phyloP scores from a whole-genome alignment of 2,888 invertebrate species.

The Bombylius major region DNA sequence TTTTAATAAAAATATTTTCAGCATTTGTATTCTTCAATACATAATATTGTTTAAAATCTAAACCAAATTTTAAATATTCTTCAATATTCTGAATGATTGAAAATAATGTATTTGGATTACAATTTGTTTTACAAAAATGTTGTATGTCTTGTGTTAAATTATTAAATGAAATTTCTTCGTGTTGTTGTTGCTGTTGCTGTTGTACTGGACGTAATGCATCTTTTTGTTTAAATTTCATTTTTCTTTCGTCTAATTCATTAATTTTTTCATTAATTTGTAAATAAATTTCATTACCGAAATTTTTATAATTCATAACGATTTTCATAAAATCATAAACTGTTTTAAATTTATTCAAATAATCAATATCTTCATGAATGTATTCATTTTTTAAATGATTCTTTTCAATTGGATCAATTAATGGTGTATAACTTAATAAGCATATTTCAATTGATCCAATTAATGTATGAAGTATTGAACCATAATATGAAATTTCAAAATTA shows the following conservation, averaged over 20 bases:
- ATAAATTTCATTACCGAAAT: conserved; percentile 28
- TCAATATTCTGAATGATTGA: conserved; percentile 19
- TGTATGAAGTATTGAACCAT: conserved; percentile 21
- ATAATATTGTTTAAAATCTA: conserved; percentile 12
- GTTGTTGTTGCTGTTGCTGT: background rate
- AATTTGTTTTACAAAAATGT: conserved; percentile 31
- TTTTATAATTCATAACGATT: conserved; percentile 29
- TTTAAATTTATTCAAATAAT: conserved; percentile 43
- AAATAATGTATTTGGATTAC: conserved; percentile 23
- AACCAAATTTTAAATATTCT: conserved; percentile 7
- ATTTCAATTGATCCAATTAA: conserved; percentile 42
- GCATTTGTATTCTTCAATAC: background rate
- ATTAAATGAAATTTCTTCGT: conserved; percentile 25
- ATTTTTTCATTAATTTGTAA: conserved; percentile 19
- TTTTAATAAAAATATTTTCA: conserved; percentile 10
- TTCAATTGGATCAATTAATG: conserved; percentile 70
- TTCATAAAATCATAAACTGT: conserved; percentile 42
- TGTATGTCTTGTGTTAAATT: conserved; percentile 28
- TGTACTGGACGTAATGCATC: conserved; percentile 28
- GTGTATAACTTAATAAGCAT: conserved; percentile 47
- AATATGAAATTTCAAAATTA: conserved; percentile 10
- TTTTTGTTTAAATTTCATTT: conserved; percentile 26
- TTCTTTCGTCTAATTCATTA: conserved; percentile 16
- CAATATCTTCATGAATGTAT: conserved; percentile 56
- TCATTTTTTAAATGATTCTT: conserved; percentile 60